phyloP scores from a whole-genome alignment of 2,113 vertebrate genomes.

The Vanacampus margaritifer region DNA sequence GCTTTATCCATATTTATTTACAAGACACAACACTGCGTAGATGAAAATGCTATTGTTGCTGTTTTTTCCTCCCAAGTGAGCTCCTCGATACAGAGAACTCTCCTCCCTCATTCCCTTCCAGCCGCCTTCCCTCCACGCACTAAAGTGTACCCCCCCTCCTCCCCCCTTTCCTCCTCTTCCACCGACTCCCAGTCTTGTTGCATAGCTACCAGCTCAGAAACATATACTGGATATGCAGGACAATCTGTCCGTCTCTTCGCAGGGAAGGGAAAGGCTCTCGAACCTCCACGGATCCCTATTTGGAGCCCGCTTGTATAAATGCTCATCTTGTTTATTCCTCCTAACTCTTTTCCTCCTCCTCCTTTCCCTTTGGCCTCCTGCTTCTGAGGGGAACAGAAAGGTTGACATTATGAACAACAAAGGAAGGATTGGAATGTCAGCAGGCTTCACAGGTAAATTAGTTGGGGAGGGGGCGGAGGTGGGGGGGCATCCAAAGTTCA shows the following conservation, averaged over 20 bases:
- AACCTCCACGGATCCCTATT: background rate
- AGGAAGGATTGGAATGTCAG: slow-evolving; percentile 77
- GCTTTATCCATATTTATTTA: background rate
- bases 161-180: slow-evolving; percentile 39
- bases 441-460: slow-evolving; percentile 68
- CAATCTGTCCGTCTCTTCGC: slow-evolving; percentile 57
- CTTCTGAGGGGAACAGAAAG: slow-evolving; percentile 71
- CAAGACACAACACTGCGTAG: background rate
- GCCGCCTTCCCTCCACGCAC: slow-evolving; percentile 12
- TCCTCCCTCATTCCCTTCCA: background rate
- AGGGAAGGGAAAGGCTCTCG: slow-evolving; percentile 15
- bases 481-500: slow-evolving; percentile 45
- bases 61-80: background rate
- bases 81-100: slow-evolving; percentile 28
- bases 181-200: slow-evolving; percentile 71
- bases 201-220: slow-evolving; percentile 75
- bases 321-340: slow-evolving; percentile 11
- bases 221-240: slow-evolving; percentile 69
- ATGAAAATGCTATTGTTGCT: background rate
- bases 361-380: slow-evolving; percentile 26
- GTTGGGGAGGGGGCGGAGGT: slow-evolving; percentile 15
- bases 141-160: slow-evolving; percentile 64
- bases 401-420: slow-evolving; percentile 75
- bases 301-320: background rate
- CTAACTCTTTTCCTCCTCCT: slow-evolving; percentile 13